These are phyloP conservation scores for Omphaloscelis lunosa DNA, from an alignment of 2,888 invertebrate genomes.

Conservation along the genomic window DNA sequence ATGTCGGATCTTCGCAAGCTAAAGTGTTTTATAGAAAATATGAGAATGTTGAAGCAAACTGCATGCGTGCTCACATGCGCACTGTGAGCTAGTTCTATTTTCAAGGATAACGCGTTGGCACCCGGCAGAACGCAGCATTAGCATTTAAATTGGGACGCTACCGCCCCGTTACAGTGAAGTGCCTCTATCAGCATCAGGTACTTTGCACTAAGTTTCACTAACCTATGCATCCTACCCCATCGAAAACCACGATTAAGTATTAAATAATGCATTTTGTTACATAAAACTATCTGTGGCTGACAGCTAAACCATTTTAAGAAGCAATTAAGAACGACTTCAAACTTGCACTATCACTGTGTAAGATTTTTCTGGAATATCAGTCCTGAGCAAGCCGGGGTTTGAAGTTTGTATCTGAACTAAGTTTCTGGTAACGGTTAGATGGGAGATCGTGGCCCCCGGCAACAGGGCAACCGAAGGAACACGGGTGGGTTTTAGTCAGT, in stretches of 20 bases:
- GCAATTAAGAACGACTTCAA: neutral
- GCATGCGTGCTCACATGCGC: conserved; percentile 70
- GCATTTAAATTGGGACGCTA: conserved; percentile 82
- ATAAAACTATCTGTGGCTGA: neutral
- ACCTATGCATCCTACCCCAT: conserved; percentile 9
- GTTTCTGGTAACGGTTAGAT: neutral
- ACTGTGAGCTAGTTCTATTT: conserved; percentile 76
- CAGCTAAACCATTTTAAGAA: too few relatives aligned
- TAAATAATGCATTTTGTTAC: neutral
- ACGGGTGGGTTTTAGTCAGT: too few relatives aligned
- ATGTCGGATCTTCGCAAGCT: conserved; percentile 14
- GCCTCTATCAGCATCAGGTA: conserved; percentile 35
- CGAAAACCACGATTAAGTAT: neutral
- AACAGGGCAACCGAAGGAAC: too few relatives aligned
- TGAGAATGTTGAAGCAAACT: conserved; percentile 46
- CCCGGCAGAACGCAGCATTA: conserved; percentile 77
- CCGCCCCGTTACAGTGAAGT: conserved; percentile 60
- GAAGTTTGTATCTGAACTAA: conserved; percentile 5
- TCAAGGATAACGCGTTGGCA: conserved; percentile 76
- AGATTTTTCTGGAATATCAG: neutral
- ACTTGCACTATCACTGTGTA: conserved; percentile 1
- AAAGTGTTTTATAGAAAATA: conserved; percentile 40
- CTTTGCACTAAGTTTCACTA: conserved; percentile 36
- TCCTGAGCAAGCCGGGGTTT: neutral
- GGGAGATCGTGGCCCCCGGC: too few relatives aligned